Base-by-base conservation (phyloP, 2,888 invertebrate genomes). In the Eupithecia exiguata region DNA sequence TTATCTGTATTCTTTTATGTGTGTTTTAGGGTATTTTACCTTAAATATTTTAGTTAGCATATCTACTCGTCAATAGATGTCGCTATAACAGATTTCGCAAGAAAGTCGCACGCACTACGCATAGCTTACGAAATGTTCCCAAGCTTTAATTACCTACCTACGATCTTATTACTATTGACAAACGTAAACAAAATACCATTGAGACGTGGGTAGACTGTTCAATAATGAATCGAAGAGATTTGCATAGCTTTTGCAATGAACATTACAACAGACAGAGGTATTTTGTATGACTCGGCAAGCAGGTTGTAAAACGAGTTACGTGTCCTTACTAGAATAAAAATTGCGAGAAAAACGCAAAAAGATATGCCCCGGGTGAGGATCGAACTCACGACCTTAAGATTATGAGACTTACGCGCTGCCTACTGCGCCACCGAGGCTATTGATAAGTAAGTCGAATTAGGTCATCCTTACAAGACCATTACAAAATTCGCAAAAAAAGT, bases 371-470 rank as follows among this genome's bases (percentile, higher is more conserved):
- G 96, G 96, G 97, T 97, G 97, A 97, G 97, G 97, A 97, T 97
- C 97, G 97, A 97, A 97, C 97, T 97, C 97, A 97, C 97, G 97
- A 97, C 97, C 97, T 97, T 97, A 96, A 97, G 97, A 97, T 97
- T 97, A 97, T 97, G 97, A 97, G 97, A 97, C 97, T 97, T 96
- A 97, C 97, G 97, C 97, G 97, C 97, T 97, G 96, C 97, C 97
- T 96, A 96, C 97, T 97, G 97, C 97, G 97, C 97, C 95, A 96
- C 96, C 96, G 96, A 96, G 96, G 96, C 96, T 25, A 72, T 58
- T 84, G 71, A 4, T 0, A 18, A 9, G 0, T 0, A 0, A 0
- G 0, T 0, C 66, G 58, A 88, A 88, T 86, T 86, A 81, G 80
- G 77, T 69, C 77, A 77, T 10, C 35, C 16, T 0, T 67, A 63